Conservation (phyloP, 1,140 invertebrate species). For the Caenorhabditis briggsae region DNA sequence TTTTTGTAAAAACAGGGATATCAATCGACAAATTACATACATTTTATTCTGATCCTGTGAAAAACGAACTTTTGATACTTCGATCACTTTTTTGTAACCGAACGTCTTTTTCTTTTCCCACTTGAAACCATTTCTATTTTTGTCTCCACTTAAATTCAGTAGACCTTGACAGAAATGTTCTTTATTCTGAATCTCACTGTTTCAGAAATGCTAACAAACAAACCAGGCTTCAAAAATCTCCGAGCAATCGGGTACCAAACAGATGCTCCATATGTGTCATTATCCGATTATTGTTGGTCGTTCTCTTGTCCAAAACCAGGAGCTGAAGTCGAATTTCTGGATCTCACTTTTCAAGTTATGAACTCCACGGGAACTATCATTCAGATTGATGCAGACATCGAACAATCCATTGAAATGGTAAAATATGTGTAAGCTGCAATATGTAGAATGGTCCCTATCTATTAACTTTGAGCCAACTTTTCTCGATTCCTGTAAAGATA, state of each 20-base stretch:
- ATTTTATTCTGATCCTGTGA: too few species aligned
- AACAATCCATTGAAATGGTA: constrained; percentile 49
- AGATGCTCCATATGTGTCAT: constrained; percentile 39
- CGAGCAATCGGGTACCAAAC: constrained; percentile 45
- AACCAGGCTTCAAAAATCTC: constrained; percentile 6
- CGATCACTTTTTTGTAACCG: too few species aligned
- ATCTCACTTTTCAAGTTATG: constrained; percentile 54
- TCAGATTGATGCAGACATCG: constrained; percentile 34
- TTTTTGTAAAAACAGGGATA: too few species aligned
- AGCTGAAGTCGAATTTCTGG: constrained; percentile 46
- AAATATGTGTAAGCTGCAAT: too few species aligned
- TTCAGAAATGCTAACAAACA: background rate
- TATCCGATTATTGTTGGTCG: constrained; percentile 50
- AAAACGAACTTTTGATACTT: too few species aligned
- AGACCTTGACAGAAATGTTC: background rate
- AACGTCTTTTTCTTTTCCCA: too few species aligned
- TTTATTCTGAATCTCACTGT: background rate
- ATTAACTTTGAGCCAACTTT: too few species aligned
- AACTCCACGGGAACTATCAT: constrained; percentile 46
- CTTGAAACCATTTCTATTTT: background rate
- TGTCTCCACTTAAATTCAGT: background rate
- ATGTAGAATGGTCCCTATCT: too few species aligned
- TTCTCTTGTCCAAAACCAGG: constrained; percentile 52
- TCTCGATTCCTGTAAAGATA: too few species aligned
- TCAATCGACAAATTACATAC: too few species aligned